Evolutionary conservation across 2,888 invertebrate genomes (phyloP).

Genomic region (Tillus elongatus): DNA sequence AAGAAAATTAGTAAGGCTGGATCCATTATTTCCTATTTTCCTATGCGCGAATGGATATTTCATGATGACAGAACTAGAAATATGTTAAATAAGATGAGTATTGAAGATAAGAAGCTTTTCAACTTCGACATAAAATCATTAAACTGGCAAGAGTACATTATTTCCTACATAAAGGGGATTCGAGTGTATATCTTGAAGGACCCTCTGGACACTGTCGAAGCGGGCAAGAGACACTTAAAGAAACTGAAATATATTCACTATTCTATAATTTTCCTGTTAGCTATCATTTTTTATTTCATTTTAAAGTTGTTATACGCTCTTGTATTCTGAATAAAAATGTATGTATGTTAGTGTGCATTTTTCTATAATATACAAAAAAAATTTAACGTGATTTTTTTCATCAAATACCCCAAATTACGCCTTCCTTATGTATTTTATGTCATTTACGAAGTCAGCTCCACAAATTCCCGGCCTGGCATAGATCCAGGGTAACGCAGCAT

Average conservation of each 20-base stretch:
- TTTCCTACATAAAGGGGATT: conserved; percentile 22
- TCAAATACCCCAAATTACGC: too few species aligned
- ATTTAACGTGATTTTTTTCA: too few species aligned
- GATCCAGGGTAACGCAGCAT: too few species aligned
- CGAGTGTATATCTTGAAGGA: conserved; percentile 64
- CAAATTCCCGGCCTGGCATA: too few species aligned
- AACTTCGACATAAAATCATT: conserved; percentile 54
- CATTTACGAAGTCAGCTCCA: too few species aligned
- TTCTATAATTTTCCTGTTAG: too few species aligned
- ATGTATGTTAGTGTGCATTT: too few species aligned
- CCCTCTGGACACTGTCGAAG: conserved; percentile 61
- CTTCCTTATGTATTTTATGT: too few species aligned
- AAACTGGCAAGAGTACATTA: conserved; percentile 15
- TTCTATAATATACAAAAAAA: too few species aligned
- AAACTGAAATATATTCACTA: conserved; percentile 26
- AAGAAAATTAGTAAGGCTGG: conserved; percentile 43
- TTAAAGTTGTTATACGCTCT: too few species aligned
- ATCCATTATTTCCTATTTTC: conserved; percentile 67
- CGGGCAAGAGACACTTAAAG: conserved; percentile 50
- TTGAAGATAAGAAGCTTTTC: conserved; percentile 46
- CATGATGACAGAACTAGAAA: conserved; percentile 48
- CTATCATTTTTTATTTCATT: too few species aligned
- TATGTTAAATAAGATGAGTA: conserved; percentile 49
- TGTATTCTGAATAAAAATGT: too few species aligned
- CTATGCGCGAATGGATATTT: conserved; percentile 69